A percentile compares a stretch with the other conserved stretches of the same genome.
Conservation (phyloP, 2,888 invertebrate species). For the Drosophila bunnanda region DNA sequence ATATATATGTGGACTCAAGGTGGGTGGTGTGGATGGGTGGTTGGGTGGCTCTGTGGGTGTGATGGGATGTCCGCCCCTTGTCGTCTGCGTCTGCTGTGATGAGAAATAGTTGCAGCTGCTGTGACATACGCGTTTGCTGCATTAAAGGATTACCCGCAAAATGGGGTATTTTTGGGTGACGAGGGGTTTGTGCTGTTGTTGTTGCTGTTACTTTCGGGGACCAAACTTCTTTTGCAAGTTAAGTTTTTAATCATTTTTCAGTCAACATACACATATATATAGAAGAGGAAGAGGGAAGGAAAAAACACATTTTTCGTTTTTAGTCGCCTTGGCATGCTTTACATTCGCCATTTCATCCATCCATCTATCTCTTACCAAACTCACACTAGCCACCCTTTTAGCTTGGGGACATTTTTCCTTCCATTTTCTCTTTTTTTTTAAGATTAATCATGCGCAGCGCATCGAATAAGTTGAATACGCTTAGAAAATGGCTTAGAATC, state of each 20-base stretch:
- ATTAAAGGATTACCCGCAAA: slow-evolving; percentile 67
- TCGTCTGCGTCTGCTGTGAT: slow-evolving; percentile 63
- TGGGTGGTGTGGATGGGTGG: not conserved
- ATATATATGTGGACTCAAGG: not conserved
- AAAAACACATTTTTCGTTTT: slow-evolving; percentile 37
- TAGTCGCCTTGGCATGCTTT: slow-evolving; percentile 38
- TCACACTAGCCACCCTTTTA: slow-evolving; percentile 17
- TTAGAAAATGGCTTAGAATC: slow-evolving; percentile 42
- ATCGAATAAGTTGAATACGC: slow-evolving; percentile 58
- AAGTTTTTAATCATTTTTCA: slow-evolving; percentile 73
- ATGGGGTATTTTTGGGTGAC: slow-evolving; percentile 9
- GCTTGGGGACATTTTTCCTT: slow-evolving; percentile 9
- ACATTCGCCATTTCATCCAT: slow-evolving; percentile 26
- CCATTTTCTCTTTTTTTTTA: slow-evolving; percentile 13
- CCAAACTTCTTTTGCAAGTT: slow-evolving; percentile 68
- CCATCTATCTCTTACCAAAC: slow-evolving; percentile 37
- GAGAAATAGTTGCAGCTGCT: slow-evolving; percentile 73
- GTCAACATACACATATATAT: slow-evolving; percentile 44
- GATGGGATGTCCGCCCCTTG: slow-evolving; percentile 42
- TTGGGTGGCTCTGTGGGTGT: not conserved
- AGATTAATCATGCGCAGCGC: slow-evolving; percentile 68
- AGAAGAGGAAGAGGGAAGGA: not conserved
- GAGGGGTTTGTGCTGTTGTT: not conserved
- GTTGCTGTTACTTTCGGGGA: slow-evolving; percentile 23
- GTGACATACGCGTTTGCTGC: slow-evolving; percentile 72